Evolutionary conservation across 2,113 vertebrate genomes (phyloP).

Genomic region (Thunnus thynnus): DNA sequence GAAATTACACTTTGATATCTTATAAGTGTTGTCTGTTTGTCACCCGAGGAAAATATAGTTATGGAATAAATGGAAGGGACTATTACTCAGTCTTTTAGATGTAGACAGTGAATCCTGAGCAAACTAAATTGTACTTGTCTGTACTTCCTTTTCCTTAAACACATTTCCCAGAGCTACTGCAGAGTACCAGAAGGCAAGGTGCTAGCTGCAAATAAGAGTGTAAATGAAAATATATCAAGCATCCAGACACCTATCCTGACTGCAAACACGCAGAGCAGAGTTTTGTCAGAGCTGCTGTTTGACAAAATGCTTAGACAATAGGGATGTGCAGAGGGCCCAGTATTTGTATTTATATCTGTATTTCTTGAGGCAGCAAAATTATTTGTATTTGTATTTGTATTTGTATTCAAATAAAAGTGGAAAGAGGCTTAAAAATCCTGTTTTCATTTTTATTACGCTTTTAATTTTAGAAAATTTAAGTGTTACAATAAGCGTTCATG

Average conservation of each 20-base stretch:
- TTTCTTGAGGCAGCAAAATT: too few relatives aligned
- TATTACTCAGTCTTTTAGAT: neutral
- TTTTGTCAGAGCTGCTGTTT: neutral
- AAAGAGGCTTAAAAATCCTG: too few relatives aligned
- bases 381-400: too few relatives aligned
- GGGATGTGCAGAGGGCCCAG: too few relatives aligned
- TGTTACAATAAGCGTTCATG: too few relatives aligned
- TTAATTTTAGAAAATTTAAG: too few relatives aligned
- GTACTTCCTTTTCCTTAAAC: too few relatives aligned
- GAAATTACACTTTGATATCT: constrained; percentile 27
- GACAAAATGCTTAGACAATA: neutral
- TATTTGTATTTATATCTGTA: too few relatives aligned
- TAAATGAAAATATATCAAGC: neutral
- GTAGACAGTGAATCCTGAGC: neutral
- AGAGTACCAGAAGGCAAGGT: neutral
- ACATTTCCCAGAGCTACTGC: neutral
- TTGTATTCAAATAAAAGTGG: too few relatives aligned
- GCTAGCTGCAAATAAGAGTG: neutral
- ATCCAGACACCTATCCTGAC: neutral
- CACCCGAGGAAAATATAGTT: constrained; percentile 23
- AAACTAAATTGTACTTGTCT: neutral
- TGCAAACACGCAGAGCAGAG: neutral
- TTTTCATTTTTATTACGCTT: too few relatives aligned
- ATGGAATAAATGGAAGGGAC: constrained; percentile 9
- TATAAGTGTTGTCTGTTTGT: constrained; percentile 26